Evolutionary conservation across 2,113 vertebrate species (phyloP), one percentile per base, ranked within the genome.

Genomic region (Antigone vipio): DNA sequence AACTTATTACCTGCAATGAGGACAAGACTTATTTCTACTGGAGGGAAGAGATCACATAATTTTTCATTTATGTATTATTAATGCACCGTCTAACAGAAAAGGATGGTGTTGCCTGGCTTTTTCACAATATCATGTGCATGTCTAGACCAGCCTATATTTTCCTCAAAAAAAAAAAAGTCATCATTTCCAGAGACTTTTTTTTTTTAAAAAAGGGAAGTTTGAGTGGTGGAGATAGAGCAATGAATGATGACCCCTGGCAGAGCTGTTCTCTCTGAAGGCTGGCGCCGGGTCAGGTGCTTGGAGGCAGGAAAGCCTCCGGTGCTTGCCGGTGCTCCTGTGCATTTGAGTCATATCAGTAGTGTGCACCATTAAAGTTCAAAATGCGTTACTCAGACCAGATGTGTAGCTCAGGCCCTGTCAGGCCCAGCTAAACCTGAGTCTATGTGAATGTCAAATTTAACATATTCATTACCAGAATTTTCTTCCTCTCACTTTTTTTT

Each of bases 321-420:
- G 58, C 47, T 80, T 69, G 47, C 76, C 12, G 3, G 42, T 9
- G 2, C 85, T 95, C 78, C 92, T 96, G 59, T 80, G 90, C 59
- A 8, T 85, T 85, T 85, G 85, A 97, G 85, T 96, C 95, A 95
- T 96, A 93, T 73, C 92, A 77, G 58, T 66, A 94, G 30, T 14
- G 71, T 74, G 92, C 63, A 83, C 74, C 55, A 79, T 53, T 76
- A 67, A 96, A 96, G 93, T 93, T 95, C 93, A 93, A 79, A 93
- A 88, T 26, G 40, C 59, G 80, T 97, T 97, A 94, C 92, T 97
- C 95, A 97, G 59, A 80, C 20, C 50, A 83, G 89, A 83, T 3
- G 3, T 30, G 35, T 62, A 82, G 75, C 67, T 90, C 63, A 82
- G 78, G 77, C 35, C 49, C 44, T 3, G 3, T 60, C 73, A 88